phyloP scores from a whole-genome alignment of 1,140 invertebrate species.

The Plectus sambesii region DNA sequence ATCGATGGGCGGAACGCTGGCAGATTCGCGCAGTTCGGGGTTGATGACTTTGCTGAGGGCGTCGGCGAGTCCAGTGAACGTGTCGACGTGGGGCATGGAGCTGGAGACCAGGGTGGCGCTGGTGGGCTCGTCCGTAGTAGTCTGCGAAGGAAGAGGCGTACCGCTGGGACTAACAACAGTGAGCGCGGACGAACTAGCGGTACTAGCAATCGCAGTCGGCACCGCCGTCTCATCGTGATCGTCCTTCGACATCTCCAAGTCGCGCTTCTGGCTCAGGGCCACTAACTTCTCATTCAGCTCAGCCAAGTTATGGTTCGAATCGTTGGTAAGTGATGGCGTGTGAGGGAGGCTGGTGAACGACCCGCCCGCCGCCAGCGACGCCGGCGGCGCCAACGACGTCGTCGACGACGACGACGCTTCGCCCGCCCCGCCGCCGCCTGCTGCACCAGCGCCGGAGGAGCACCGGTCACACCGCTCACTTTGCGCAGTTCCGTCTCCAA shows the following conservation, averaged over 20 bases:
- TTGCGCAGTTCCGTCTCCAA: slow-evolving; percentile 24
- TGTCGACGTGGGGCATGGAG: slow-evolving; percentile 30
- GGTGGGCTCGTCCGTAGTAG: not conserved
- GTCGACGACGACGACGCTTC: not conserved
- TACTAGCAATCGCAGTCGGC: slow-evolving; percentile 4
- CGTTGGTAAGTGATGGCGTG: slow-evolving; percentile 19
- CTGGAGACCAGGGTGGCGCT: slow-evolving; percentile 6
- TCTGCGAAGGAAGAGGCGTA: slow-evolving; percentile 5
- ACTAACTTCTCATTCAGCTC: slow-evolving; percentile 22
- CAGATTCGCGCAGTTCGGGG: slow-evolving; percentile 20
- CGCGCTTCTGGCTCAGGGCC: slow-evolving; percentile 16
- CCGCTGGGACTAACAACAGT: not conserved
- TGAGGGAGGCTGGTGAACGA: slow-evolving; percentile 9
- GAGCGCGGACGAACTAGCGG: slow-evolving; percentile 17
- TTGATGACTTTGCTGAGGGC: slow-evolving; percentile 37
- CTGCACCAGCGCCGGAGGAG: slow-evolving; percentile 13
- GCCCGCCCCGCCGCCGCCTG: slow-evolving; percentile 5
- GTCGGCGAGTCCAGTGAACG: slow-evolving; percentile 30
- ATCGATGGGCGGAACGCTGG: slow-evolving; percentile 22
- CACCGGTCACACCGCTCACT: slow-evolving; percentile 24
- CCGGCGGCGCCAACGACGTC: slow-evolving; percentile 3
- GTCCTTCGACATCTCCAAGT: slow-evolving; percentile 13
- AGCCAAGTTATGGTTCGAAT: slow-evolving; percentile 17
- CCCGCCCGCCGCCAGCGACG: slow-evolving; percentile 11
- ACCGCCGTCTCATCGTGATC: slow-evolving; percentile 3